Evolutionary conservation across 2,888 invertebrate genomes (phyloP).

Genomic region (Argyresthia goedartella): DNA sequence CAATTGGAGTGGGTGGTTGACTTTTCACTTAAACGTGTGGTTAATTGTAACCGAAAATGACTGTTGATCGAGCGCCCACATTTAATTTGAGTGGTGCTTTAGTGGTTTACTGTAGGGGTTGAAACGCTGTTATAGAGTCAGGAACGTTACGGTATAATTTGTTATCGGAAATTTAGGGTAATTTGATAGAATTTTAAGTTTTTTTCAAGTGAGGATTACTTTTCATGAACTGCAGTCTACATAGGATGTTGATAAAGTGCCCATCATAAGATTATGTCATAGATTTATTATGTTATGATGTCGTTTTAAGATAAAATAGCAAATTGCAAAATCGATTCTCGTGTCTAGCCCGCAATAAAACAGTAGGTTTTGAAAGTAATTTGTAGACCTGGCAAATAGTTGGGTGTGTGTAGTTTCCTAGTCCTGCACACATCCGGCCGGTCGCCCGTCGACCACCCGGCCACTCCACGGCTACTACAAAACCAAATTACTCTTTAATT

Average conservation of each 20-base stretch:
- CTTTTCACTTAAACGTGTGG: conserved; percentile 71
- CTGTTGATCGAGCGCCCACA: conserved; percentile 66
- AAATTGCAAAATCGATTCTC: too few relatives aligned
- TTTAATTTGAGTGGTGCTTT: conserved; percentile 70
- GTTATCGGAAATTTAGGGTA: not conserved
- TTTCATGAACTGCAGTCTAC: too few relatives aligned
- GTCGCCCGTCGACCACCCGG: not conserved
- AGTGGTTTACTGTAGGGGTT: conserved; percentile 36
- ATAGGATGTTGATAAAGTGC: too few relatives aligned
- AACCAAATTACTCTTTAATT: conserved; percentile 32
- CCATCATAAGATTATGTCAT: too few relatives aligned
- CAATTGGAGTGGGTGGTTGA: conserved; percentile 72
- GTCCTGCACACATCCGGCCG: not conserved
- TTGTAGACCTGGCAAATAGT: too few relatives aligned
- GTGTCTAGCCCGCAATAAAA: too few relatives aligned
- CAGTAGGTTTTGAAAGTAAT: too few relatives aligned
- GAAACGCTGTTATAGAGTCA: conserved; percentile 17
- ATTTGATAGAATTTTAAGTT: not conserved
- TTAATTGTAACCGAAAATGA: conserved; percentile 72
- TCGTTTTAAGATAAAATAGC: too few relatives aligned
- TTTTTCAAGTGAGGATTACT: too few relatives aligned
- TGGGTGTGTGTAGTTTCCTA: too few relatives aligned
- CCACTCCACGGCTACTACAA: conserved; percentile 9
- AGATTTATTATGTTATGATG: too few relatives aligned
- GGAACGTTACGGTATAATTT: not conserved